phyloP scores from a whole-genome alignment of 2,797 vertebrate genomes.

The Mycteria americana region DNA sequence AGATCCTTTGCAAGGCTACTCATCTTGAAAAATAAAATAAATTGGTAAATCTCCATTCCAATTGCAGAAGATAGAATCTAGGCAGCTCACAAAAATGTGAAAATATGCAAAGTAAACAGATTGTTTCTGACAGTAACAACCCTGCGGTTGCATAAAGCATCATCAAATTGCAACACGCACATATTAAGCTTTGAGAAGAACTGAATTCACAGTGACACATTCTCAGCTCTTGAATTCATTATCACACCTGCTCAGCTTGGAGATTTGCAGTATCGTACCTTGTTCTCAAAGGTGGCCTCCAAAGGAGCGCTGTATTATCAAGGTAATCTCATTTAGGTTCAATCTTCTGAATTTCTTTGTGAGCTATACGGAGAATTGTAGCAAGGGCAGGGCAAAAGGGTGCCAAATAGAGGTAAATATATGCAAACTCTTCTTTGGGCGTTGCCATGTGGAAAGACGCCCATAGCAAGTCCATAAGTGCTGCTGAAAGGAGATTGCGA shows the following conservation, averaged over 20 bases:
- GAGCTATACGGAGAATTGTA: not conserved
- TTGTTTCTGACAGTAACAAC: slow-evolving; percentile 70
- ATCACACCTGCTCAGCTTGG: slow-evolving; percentile 45
- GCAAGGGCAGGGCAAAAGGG: not conserved
- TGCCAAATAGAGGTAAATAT: not conserved
- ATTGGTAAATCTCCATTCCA: slow-evolving; percentile 66
- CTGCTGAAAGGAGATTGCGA: not conserved
- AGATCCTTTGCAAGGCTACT: slow-evolving; percentile 41
- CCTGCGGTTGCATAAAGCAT: slow-evolving; percentile 64
- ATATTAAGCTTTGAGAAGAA: slow-evolving; percentile 52
- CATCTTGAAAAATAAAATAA: slow-evolving; percentile 63
- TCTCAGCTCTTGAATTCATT: slow-evolving; percentile 64
- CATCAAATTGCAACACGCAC: slow-evolving; percentile 63
- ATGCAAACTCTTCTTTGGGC: not conserved
- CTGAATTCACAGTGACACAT: slow-evolving; percentile 54
- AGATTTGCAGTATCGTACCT: slow-evolving; percentile 8
- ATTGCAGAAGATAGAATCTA: slow-evolving; percentile 58
- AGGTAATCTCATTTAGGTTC: slow-evolving; percentile 44
- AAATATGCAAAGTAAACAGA: slow-evolving; percentile 73
- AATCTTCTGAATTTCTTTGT: slow-evolving; percentile 31
- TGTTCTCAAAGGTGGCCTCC: slow-evolving; percentile 33
- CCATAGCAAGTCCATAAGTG: not conserved
- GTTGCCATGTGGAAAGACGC: not conserved
- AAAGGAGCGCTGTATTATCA: slow-evolving; percentile 1
- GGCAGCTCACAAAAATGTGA: slow-evolving; percentile 49